Evolutionary conservation across 2,888 invertebrate genomes (phyloP), one percentile per base, ranked within the genome.

Genomic region (Allolobophora icterica): DNA sequence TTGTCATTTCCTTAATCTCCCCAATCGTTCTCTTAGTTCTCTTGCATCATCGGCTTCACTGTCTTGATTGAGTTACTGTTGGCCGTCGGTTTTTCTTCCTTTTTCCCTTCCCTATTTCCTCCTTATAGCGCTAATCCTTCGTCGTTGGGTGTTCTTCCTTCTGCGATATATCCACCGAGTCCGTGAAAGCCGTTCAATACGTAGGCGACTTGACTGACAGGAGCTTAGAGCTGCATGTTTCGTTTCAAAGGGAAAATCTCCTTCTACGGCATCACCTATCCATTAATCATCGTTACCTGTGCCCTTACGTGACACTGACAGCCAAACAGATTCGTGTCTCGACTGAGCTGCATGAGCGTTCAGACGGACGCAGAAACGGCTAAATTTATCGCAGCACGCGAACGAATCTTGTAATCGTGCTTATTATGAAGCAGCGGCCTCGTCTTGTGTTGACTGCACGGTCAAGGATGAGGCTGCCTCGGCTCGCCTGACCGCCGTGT

Each of bases 381-480:
- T 34, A 38, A 87, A 87, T 87, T 87, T 87, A 35, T 38, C 87
- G 71, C 71, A 71, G 71, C 71, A 71, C 71, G n/a, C 71, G 35
- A 38, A 38, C 87, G 87, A 35, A 24, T 87, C 87, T 38, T 35
- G 87, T 87, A 87, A 87, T 87, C 87, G 30, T 87, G 87, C 87
- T 87, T 87, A 87, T 87, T 87, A 87, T 71, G 71, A 71, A 71
- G 71, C 71, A 71, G 71, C 71, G n/a, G 71, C 71, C 30, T 5
- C 6, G 71, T 30, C 71, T 71, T 71, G 71, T 71, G 71, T n/a
- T 71, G 71, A n/a, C 58, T 58, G 24, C 24, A 5, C 45, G 71
- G 71, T 71, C 71, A 71, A 71, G 30, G 71, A 71, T 71, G n/a
- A 71, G 71, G n/a, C 71, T 71, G 71, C 30, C 71, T 71, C n/a